Conservation (phyloP, 2,797 vertebrate species). For the Sebastes steindachneri region DNA sequence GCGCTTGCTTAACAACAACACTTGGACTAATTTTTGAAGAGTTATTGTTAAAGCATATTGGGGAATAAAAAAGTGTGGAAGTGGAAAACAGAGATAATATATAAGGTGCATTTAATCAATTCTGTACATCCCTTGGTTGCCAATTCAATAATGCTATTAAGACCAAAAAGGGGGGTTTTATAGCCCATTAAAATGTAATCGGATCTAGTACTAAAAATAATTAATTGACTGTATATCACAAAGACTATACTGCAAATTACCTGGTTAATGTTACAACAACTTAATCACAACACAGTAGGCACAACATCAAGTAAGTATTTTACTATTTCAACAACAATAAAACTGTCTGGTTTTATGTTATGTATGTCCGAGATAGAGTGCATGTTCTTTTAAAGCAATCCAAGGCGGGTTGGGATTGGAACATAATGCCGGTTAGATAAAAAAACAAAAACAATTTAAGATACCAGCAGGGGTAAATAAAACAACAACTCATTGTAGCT, state of each 20-base stretch:
- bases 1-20: not conserved
- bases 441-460: not conserved
- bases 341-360: conserved; percentile 12
- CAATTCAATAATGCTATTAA: not conserved
- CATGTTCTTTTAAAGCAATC: not conserved
- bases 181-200: not conserved
- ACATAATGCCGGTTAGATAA: not conserved
- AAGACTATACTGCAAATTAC: not conserved
- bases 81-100: not conserved
- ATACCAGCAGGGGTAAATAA: conserved; percentile 12
- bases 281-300: conserved; percentile 11
- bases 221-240: not conserved
- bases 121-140: not conserved
- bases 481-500: not conserved
- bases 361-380: not conserved
- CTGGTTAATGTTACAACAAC: not conserved
- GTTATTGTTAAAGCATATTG: not conserved
- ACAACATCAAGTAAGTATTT: not conserved
- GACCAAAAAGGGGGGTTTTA: not conserved
- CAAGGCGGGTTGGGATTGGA: not conserved
- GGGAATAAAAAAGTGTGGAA: not conserved
- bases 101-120: not conserved
- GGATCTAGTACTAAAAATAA: not conserved
- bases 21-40: not conserved
- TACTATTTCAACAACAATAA: not conserved